A percentile compares a stretch with the other conserved stretches of the same genome.
Evolutionary conservation across 1,140 invertebrate species (phyloP).

Genomic region (Eriosoma lanigerum): DNA sequence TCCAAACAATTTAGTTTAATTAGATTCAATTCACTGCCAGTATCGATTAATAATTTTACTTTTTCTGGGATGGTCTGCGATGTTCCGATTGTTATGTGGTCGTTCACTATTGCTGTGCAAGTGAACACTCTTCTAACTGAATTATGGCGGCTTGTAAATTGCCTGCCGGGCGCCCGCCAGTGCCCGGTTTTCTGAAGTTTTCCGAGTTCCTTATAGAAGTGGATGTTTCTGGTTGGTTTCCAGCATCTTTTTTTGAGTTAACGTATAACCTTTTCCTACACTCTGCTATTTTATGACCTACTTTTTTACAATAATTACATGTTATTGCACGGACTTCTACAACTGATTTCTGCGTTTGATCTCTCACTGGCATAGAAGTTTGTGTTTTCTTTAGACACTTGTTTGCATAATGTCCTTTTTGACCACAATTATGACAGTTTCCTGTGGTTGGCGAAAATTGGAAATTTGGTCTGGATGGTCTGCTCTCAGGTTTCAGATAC

Average conservation of each 20-base stretch:
- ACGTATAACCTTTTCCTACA: no score
- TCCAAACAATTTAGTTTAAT: background rate
- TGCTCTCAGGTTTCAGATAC: no score
- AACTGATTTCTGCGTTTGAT: background rate
- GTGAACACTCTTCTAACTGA: background rate
- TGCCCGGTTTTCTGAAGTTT: background rate
- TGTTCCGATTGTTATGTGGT: background rate
- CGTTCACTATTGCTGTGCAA: background rate
- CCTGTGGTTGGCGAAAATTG: no score
- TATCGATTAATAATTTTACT: background rate
- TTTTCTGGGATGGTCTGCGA: background rate
- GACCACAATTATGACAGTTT: background rate
- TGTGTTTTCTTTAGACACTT: background rate
- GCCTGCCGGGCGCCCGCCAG: background rate
- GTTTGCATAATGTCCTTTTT: background rate
- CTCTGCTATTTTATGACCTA: background rate
- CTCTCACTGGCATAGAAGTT: background rate
- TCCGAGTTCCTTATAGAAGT: background rate
- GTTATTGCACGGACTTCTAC: background rate
- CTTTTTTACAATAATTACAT: background rate
- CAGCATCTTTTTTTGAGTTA: no score
- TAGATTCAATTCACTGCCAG: constrained; percentile 4
- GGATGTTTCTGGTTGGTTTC: background rate
- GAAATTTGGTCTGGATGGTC: no score
- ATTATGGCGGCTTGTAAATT: constrained; percentile 3